Evolutionary conservation across 2,888 invertebrate genomes (phyloP), one percentile per base, ranked within the genome.

Genomic region (Spodoptera picta): DNA sequence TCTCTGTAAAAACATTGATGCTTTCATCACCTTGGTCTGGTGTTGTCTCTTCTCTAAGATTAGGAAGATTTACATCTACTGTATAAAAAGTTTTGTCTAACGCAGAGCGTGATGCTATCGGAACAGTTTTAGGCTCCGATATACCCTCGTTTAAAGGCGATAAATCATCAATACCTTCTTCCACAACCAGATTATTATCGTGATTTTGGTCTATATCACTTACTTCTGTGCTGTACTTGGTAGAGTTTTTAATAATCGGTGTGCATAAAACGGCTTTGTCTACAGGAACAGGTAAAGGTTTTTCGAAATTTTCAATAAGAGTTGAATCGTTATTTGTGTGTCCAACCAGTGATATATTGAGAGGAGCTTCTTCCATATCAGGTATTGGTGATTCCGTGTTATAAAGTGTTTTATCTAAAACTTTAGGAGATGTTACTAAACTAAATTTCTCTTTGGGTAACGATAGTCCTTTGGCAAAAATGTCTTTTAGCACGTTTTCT

Each of bases 21-120:
- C 1, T 36, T 36, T 6, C 36, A 36, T 9, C 36, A 36, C 4
- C 6, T 2, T 5, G 36, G 4, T 36, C 7, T 36, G 12, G 12
- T 12, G 36, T 31, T 42, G 1, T 68, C 23, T 42, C 23, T 31
- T 49, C 12, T 41, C n/a, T 67, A 4, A 19, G 19, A 19, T 11
- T 14, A 23, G 23, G 27, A 42, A 19, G 10, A 4, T 50, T 19
- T 0, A 10, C 1, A 3, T 48, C 36, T 12, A 65, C 2, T 14
- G 23, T 41, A 27, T 69, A 69, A 19, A 65, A 19, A 0, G 62
- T 44, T 52, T 65, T 61, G 23, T 65, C 60, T 52, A 65, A 60
- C 4, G 19, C 42, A 12, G 60, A 48, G 10, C 46, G 51, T 12
- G 51, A 14, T 51, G 43, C 10, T 24, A 41, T 19, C 24, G 50